These are phyloP conservation scores for Eupithecia insigniata DNA, from an alignment of 2,888 invertebrate species.

Conservation along the genomic window DNA sequence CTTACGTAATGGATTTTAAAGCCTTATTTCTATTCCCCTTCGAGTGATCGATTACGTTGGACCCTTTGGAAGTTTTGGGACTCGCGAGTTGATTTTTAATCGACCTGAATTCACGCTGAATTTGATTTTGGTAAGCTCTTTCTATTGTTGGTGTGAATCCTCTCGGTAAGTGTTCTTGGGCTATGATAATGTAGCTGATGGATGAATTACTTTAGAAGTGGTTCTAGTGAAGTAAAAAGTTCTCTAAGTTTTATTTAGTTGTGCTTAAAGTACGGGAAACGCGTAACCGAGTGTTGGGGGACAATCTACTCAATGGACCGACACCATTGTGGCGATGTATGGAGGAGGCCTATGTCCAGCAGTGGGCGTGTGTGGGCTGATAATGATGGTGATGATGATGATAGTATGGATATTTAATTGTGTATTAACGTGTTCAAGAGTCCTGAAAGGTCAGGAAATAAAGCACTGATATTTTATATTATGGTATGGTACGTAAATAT, in stretches of 20 bases:
- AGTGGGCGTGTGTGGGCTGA: background rate
- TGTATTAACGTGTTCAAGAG: no score
- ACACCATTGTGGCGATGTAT: background rate
- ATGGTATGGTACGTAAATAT: background rate
- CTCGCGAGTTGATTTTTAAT: constrained; percentile 44
- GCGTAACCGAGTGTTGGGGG: background rate
- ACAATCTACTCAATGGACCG: background rate
- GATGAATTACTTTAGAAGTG: background rate
- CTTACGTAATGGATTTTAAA: constrained; percentile 61
- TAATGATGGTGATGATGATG: background rate
- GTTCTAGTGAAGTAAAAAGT: background rate
- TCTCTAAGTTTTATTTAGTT: background rate
- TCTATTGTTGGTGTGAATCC: constrained; percentile 16
- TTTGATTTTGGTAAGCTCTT: constrained; percentile 24
- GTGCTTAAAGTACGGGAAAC: background rate
- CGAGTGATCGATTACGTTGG: constrained; percentile 58
- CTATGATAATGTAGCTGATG: background rate
- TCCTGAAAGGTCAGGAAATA: no score
- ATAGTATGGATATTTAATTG: background rate
- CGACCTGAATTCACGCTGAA: constrained; percentile 34
- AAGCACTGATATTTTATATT: no score
- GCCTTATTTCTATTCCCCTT: constrained; percentile 58
- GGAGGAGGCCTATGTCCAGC: background rate
- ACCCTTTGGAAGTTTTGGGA: constrained; percentile 42
- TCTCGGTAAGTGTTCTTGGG: background rate